Conservation (phyloP, 2,888 invertebrate genomes). For the Lepetodrilus schrolli region DNA sequence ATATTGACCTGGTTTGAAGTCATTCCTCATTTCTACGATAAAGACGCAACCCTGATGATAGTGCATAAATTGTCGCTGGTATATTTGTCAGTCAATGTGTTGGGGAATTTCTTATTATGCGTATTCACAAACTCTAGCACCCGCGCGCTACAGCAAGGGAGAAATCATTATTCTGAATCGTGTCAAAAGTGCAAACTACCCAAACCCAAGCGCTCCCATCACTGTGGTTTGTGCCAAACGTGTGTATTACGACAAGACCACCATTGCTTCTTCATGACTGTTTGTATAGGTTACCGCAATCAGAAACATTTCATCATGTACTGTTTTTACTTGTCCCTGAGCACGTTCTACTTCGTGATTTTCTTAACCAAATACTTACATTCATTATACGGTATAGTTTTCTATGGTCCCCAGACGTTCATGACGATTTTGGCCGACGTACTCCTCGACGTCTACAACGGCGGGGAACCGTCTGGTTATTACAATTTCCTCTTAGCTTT, state of each 20-base stretch:
- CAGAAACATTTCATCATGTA: conserved; percentile 54
- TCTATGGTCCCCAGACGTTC: conserved; percentile 50
- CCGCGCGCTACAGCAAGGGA: background rate
- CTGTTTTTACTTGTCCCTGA: conserved; percentile 49
- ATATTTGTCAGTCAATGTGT: conserved; percentile 46
- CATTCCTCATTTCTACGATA: conserved; percentile 40
- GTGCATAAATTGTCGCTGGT: conserved; percentile 33
- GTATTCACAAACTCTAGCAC: conserved; percentile 40
- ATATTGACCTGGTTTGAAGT: conserved; percentile 40
- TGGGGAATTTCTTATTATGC: conserved; percentile 46
- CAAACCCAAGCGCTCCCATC: conserved; percentile 47
- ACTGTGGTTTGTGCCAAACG: conserved; percentile 49
- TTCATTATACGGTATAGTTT: conserved; percentile 34
- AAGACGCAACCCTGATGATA: background rate
- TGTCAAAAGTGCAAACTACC: conserved; percentile 39
- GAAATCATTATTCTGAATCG: background rate
- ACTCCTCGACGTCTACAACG: conserved; percentile 26
- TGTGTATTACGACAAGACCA: conserved; percentile 52
- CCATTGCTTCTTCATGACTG: conserved; percentile 55
- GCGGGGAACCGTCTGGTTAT: conserved; percentile 24
- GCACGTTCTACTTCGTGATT: conserved; percentile 45
- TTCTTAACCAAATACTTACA: conserved; percentile 38
- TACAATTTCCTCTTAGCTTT: conserved; percentile 41
- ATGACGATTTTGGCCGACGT: conserved; percentile 39
- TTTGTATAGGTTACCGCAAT: conserved; percentile 53